Conservation (phyloP, 2,888 invertebrate genomes). For the Gasteruption jaculator region DNA sequence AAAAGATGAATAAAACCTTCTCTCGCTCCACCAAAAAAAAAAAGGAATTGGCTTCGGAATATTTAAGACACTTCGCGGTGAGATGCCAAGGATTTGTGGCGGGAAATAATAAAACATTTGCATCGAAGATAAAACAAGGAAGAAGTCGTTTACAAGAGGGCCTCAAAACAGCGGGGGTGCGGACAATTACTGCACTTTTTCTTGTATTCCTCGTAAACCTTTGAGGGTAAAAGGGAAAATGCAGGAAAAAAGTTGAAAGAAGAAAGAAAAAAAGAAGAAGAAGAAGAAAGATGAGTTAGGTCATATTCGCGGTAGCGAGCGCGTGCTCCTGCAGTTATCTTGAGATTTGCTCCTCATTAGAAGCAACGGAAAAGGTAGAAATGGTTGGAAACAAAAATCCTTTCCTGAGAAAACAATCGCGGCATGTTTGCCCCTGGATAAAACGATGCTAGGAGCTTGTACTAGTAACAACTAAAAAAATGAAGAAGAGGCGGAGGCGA, state of each 20-base stretch:
- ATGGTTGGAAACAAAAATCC: no score
- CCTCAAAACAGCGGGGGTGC: slow-evolving; percentile 23
- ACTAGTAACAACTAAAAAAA: no score
- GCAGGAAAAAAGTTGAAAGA: slow-evolving; percentile 20
- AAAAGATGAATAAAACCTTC: no score
- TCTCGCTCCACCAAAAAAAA: no score
- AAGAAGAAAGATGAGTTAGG: background rate
- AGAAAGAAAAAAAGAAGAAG: slow-evolving; percentile 24
- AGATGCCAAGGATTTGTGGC: no score
- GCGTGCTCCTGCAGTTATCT: slow-evolving; percentile 40
- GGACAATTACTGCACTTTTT: slow-evolving; percentile 33
- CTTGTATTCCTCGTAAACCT: slow-evolving; percentile 18
- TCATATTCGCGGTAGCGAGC: slow-evolving; percentile 17
- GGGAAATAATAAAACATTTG: slow-evolving; percentile 14
- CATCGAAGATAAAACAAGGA: slow-evolving; percentile 18
- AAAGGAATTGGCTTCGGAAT: no score
- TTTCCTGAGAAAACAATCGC: slow-evolving; percentile 22
- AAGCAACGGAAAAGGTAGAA: slow-evolving; percentile 18
- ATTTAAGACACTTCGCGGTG: no score
- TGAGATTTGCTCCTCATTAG: slow-evolving; percentile 39
- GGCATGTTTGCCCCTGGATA: slow-evolving; percentile 22
- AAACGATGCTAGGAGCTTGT: no score
- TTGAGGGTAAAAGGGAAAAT: slow-evolving; percentile 12
- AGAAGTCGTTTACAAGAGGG: slow-evolving; percentile 8
- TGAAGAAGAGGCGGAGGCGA: slow-evolving; percentile 12